Evolutionary conservation across 2,797 vertebrate species (phyloP), one percentile per base, ranked within the genome.

Genomic region (Chloroceryle inda): DNA sequence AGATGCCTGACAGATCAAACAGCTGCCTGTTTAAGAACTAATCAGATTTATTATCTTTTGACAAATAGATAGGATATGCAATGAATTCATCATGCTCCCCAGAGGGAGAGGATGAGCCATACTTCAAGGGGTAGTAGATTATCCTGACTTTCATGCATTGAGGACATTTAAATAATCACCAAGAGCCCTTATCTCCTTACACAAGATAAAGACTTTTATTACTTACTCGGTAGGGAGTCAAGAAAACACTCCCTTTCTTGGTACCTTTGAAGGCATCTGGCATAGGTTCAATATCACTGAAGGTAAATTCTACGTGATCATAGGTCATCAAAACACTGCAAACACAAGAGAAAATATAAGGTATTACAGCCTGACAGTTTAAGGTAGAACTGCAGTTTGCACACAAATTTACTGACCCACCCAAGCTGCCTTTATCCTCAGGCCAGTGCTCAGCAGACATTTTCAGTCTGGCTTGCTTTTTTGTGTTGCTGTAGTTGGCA

Each of bases 151-250:
- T 40, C 42, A 27, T 33, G 59, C 50, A 50, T 1, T 31, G 64
- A 82, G 53, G 52, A 66, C 24, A 14, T 78, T 78, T 59, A 74
- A 94, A 52, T 13, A 27, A 69, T 31, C 6, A 3, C 21, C 85
- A 27, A 87, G 66, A 78, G 44, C 45, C 37, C 24, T 22, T 49
- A 83, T 44, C 88, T 82, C 78, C 88, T 91, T 50, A 80, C 5
- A 24, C 5, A 40, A 78, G 42, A 19, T n/a, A 59, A 85, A 59
- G 47, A 58, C 13, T 76, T 38, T 35, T 9, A 29, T 58, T 45
- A 97, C 99, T 98, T 96, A 99, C 99, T 98, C 99, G 97, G 98
- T 99, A 99, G 2, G 99, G 99, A 88, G 99, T 99, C 27, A 99
- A 97, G 97, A 99, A 99, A 87, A 99, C 52, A 29, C 98, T 99